Conservation (phyloP, 2,797 vertebrate species). For the Silurus lanzhouensis region DNA sequence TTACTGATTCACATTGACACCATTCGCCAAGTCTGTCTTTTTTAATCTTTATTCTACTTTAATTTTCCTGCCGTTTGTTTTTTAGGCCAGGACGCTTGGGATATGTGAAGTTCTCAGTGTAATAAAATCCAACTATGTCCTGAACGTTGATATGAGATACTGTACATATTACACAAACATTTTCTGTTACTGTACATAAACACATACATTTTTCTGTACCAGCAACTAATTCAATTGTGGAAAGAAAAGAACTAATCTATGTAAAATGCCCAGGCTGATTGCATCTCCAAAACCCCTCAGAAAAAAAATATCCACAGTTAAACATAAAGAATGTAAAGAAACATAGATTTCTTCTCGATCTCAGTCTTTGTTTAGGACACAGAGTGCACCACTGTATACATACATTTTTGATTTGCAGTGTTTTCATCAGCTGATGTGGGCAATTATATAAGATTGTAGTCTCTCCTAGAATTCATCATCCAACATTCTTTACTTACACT, state of each 20-base stretch:
- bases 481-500: not conserved
- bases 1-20: slow-evolving; percentile 35
- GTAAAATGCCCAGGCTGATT: not conserved
- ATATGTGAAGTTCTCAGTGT: not conserved
- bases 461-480: not conserved
- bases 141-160: too few relatives aligned
- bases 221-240: not conserved
- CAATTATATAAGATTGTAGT: not conserved
- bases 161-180: not conserved
- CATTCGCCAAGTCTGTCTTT: not conserved
- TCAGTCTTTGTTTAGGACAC: not conserved
- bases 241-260: not conserved
- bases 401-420: not conserved
- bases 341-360: not conserved
- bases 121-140: not conserved
- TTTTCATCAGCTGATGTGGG: not conserved
- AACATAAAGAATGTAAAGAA: not conserved
- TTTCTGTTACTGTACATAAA: not conserved
- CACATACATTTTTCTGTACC: not conserved
- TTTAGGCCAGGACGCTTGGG: not conserved
- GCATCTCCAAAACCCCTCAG: not conserved
- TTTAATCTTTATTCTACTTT: not conserved
- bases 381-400: not conserved
- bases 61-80: not conserved
- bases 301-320: not conserved